Percentiles rank a stretch among this genome's conserved stretches.
phyloP scores from a whole-genome alignment of 2,888 invertebrate genomes.

The Adela reaumurella region DNA sequence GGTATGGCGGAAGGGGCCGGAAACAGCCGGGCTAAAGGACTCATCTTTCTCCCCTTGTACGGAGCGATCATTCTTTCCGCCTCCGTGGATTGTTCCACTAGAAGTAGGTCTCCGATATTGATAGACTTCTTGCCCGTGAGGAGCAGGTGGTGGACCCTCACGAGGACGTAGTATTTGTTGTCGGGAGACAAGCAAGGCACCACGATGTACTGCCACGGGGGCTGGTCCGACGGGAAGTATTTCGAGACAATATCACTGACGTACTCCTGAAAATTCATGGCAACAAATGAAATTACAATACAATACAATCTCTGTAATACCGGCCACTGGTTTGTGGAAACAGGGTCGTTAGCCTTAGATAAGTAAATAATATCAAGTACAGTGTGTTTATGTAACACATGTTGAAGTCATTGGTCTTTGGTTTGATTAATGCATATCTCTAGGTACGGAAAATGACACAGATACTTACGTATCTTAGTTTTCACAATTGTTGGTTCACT shows the following conservation, averaged over 20 bases:
- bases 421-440: no score
- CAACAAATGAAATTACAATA: no score
- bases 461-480: no score
- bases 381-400: no score
- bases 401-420: no score
- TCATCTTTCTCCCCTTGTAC: constrained; percentile 28
- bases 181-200: constrained; percentile 57
- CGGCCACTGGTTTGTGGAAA: no score
- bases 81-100: constrained; percentile 47
- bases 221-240: constrained; percentile 65
- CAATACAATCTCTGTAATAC: no score
- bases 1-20: constrained; percentile 62
- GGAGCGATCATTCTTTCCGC: constrained; percentile 29
- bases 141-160: constrained; percentile 73
- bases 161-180: constrained; percentile 64
- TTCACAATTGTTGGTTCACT: no score
- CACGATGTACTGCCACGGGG: constrained; percentile 80
- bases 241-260: constrained; percentile 75
- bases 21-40: constrained; percentile 53
- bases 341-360: no score
- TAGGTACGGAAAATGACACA: no score
- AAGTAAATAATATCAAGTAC: no score
- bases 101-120: constrained; percentile 71
- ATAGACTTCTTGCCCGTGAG: constrained; percentile 67
- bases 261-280: constrained; percentile 67